These are phyloP conservation scores for Agapornis roseicollis DNA, from an alignment of 2,113 vertebrate genomes.

Conservation along the genomic window DNA sequence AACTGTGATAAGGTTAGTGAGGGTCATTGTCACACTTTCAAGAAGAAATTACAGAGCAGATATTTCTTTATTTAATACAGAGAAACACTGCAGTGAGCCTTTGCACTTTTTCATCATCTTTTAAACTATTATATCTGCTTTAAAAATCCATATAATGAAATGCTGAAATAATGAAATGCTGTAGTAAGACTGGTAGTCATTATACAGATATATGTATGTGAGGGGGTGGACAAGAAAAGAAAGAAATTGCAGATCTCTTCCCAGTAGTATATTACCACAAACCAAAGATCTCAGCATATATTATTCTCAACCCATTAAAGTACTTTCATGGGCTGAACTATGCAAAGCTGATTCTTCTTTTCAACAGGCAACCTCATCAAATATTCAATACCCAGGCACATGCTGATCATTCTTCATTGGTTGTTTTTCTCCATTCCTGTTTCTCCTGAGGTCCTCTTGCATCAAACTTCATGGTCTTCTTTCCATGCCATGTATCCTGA, in stretches of 20 bases:
- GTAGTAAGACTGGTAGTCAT: background rate
- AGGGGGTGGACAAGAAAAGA: background rate
- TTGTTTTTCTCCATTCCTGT: background rate
- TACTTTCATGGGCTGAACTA: constrained; percentile 21
- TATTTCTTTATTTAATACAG: background rate
- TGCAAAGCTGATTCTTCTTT: constrained; percentile 41
- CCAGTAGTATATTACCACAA: background rate
- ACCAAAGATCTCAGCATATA: constrained; percentile 1
- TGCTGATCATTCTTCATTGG: background rate
- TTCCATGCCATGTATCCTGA: background rate
- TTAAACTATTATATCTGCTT: background rate
- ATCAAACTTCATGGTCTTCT: background rate
- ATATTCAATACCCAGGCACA: background rate
- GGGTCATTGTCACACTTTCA: background rate
- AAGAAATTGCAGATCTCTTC: background rate
- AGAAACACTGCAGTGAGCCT: background rate
- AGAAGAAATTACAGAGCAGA: background rate
- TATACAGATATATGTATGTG: background rate
- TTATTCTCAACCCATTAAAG: constrained; percentile 11
- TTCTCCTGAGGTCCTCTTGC: background rate
- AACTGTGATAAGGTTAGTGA: background rate
- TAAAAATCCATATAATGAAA: background rate
- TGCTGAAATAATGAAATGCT: background rate
- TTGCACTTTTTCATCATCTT: background rate
- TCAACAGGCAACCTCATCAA: constrained; percentile 2